Percentiles rank a stretch among this genome's conserved stretches.
Conservation (phyloP, 2,888 invertebrate genomes). For the Tortrix viridana region DNA sequence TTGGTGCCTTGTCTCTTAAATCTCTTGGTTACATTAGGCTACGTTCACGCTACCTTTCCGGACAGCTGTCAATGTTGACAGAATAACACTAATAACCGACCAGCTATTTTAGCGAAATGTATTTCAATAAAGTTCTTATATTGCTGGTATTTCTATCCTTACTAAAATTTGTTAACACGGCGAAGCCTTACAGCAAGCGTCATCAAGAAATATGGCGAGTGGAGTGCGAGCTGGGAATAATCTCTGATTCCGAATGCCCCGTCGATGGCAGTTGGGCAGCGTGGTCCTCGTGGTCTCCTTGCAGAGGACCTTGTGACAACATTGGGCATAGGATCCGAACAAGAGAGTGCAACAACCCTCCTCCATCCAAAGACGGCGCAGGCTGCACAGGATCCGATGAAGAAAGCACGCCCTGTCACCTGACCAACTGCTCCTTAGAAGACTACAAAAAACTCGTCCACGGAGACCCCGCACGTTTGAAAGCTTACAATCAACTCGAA, state of each 20-base stretch:
- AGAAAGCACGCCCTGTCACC: constrained; percentile 68
- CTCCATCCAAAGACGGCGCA: constrained; percentile 69
- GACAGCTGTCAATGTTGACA: no score
- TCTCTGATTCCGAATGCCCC: constrained; percentile 69
- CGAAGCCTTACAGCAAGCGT: constrained; percentile 59
- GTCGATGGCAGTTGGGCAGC: constrained; percentile 78
- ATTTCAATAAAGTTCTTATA: not conserved
- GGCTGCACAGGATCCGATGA: constrained; percentile 69
- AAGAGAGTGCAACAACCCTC: constrained; percentile 74
- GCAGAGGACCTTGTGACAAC: constrained; percentile 76
- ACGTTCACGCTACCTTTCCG: no score
- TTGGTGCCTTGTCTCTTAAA: no score
- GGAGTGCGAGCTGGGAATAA: constrained; percentile 72
- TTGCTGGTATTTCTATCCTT: not conserved
- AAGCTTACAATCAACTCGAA: constrained; percentile 68
- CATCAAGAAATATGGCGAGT: constrained; percentile 68
- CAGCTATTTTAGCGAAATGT: not conserved
- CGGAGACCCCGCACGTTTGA: constrained; percentile 62
- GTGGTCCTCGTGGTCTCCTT: constrained; percentile 76
- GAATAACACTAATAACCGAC: no score
- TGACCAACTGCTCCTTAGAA: constrained; percentile 68
- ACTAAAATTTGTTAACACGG: constrained; percentile 44
- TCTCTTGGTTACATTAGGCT: no score
- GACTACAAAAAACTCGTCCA: constrained; percentile 67
- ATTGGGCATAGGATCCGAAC: constrained; percentile 66